Evolutionary conservation across 2,113 vertebrate genomes (phyloP), one percentile per base, ranked within the genome.

Genomic region (Eublepharis macularius): DNA sequence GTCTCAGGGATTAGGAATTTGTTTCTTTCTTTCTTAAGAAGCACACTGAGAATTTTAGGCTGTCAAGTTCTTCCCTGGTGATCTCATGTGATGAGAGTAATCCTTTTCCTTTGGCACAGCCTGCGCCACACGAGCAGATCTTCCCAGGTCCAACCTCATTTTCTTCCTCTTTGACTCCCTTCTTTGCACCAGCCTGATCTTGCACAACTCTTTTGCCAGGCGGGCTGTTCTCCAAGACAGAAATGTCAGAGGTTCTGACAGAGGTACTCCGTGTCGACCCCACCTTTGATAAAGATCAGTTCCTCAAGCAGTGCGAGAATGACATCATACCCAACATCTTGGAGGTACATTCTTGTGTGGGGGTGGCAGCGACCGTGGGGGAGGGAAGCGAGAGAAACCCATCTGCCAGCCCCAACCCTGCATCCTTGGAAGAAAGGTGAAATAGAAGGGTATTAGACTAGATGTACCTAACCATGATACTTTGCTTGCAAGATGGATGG

Each of bases 261-360:
- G 98, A 99, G 95, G 99, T 99, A 91, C 94, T 99, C 57, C 97
- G 96, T 43, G 97, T 96, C 69, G 99, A 99, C 91, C 98, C 98
- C 0, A 95, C 94, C 85, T 99, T 99, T 4, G 98, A 99, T 93
- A 99, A 98, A 91, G 98, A 99, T 70, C 95, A 93, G 0, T 99
- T 99, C 92, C 95, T 99, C 47, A 97, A 96, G 89, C 98, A 98
- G 51, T 99, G 99, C 0, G 97, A 99, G 92, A 65, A 29, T 0
- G 98, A 99, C 90, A 99, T 99, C 90, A 99, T 99, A 87, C 99
- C 99, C 90, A 99, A 99, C 49, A 89, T 99, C 76, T 92, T 99
- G 24, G 99, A 99, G 98, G 99, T 99, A 88, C 89, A 90, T 0
- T 26, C 10, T 9, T 2, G 17, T 8, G 0, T 0, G 1, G 24